Percentiles rank a stretch among this genome's conserved stretches.
Evolutionary conservation across 2,888 invertebrate species (phyloP).

Genomic region (Volucella inflata): DNA sequence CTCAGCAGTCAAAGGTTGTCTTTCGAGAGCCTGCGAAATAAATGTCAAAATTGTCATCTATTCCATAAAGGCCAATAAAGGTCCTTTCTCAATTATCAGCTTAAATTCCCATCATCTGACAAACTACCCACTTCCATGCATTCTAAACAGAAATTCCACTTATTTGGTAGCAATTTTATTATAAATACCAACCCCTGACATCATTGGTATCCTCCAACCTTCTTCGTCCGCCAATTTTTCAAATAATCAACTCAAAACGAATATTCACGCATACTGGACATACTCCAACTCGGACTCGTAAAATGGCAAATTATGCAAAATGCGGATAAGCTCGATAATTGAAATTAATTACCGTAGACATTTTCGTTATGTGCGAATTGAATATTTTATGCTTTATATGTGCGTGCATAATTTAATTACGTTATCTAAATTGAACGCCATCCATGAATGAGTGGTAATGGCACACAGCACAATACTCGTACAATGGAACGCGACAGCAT

Average conservation of each 20-base stretch:
- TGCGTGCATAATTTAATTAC: constrained; percentile 77
- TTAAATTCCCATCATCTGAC: too few relatives aligned
- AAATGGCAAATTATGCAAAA: constrained; percentile 76
- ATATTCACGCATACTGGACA: constrained; percentile 45
- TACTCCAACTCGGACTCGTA: constrained; percentile 6
- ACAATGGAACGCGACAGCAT: too few relatives aligned
- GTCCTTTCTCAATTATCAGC: too few relatives aligned
- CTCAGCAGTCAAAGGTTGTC: too few relatives aligned
- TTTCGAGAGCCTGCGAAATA: too few relatives aligned
- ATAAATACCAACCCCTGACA: constrained; percentile 20
- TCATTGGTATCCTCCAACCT: constrained; percentile 35
- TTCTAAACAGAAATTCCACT: constrained; percentile 53
- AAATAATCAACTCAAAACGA: constrained; percentile 59
- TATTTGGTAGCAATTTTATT: constrained; percentile 21
- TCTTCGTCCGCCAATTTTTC: constrained; percentile 59
- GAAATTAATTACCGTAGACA: constrained; percentile 77
- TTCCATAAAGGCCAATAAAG: too few relatives aligned
- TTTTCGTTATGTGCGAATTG: constrained; percentile 75
- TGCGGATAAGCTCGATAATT: constrained; percentile 77
- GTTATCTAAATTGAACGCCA: constrained; percentile 76
- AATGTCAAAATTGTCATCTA: too few relatives aligned
- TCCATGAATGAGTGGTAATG: constrained; percentile 60
- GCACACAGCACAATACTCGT: constrained; percentile 3
- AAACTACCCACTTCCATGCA: neutral
- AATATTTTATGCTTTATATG: constrained; percentile 75